phyloP scores from a whole-genome alignment of 2,113 vertebrate genomes.

The Dendrocopos noguchii region DNA sequence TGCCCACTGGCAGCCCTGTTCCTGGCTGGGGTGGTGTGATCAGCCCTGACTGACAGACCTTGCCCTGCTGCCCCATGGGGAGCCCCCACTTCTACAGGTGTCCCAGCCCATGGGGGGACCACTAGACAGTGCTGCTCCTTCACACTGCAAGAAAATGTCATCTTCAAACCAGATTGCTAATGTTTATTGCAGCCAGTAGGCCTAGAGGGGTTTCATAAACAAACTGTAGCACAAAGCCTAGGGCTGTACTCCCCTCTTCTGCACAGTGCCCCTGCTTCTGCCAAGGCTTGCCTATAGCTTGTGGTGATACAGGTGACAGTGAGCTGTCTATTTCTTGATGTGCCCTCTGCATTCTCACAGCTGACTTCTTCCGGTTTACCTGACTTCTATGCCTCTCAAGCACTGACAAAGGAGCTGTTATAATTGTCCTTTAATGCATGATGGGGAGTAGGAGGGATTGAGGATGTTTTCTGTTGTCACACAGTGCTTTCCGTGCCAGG shows the following conservation, averaged over 20 bases:
- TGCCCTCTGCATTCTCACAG: background rate
- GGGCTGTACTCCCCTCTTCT: background rate
- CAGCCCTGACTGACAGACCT: background rate
- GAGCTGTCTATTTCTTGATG: background rate
- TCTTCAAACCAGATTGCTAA: background rate
- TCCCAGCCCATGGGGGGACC: accelerated
- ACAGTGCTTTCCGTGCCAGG: background rate
- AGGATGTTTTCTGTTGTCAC: background rate
- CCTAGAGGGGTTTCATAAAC: background rate
- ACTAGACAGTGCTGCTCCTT: background rate
- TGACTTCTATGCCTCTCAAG: background rate
- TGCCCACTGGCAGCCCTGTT: background rate
- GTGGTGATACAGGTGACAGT: accelerated
- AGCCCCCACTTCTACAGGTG: accelerated
- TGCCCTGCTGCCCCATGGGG: background rate
- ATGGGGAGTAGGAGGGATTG: background rate
- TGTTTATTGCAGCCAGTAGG: background rate
- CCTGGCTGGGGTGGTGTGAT: background rate
- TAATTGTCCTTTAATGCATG: background rate
- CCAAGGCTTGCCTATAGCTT: background rate
- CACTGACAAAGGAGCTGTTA: background rate
- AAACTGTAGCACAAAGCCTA: background rate
- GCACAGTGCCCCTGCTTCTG: accelerated
- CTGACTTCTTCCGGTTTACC: background rate
- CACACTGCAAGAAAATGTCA: background rate